Conservation (phyloP, 2,888 invertebrate species). For the Acrobeloides nanus region DNA sequence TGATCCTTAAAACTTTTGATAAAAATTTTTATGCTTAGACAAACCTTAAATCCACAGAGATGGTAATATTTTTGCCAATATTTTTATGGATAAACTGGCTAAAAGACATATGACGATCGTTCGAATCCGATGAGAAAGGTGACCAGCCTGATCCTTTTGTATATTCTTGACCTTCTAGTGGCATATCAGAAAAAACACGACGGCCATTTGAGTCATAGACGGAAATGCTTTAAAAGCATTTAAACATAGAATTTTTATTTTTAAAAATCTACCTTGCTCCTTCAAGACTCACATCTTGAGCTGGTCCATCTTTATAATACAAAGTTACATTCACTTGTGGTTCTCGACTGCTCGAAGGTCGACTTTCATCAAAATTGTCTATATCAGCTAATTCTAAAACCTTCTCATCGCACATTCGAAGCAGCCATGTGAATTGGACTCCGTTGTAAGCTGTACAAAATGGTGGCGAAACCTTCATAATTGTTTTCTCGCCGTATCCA, state of each 20-base stretch:
- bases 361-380: conserved; percentile 12
- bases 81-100: conserved; percentile 37
- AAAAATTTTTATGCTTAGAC: conserved; percentile 1
- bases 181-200: conserved; percentile 19
- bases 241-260: conserved; percentile 6
- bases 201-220: conserved; percentile 18
- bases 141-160: conserved; percentile 47
- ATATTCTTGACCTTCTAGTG: conserved; percentile 19
- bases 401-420: conserved; percentile 37
- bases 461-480: conserved; percentile 47
- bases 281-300: conserved; percentile 36
- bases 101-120: conserved; percentile 29
- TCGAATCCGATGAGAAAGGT: conserved; percentile 10
- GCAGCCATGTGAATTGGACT: conserved; percentile 50
- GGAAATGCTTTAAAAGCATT: conserved; percentile 18
- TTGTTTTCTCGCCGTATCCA: conserved; percentile 35
- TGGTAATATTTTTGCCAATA: conserved; percentile 33
- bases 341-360: background rate
- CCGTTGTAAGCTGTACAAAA: conserved; percentile 50
- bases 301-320: conserved; percentile 51
- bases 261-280: conserved; percentile 27
- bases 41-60: conserved; percentile 41
- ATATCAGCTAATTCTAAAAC: conserved; percentile 15
- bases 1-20: conserved; percentile 25
- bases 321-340: conserved; percentile 38